These are phyloP conservation scores for Ochropacha duplaris DNA, from an alignment of 2,888 invertebrate species.

Conservation along the genomic window DNA sequence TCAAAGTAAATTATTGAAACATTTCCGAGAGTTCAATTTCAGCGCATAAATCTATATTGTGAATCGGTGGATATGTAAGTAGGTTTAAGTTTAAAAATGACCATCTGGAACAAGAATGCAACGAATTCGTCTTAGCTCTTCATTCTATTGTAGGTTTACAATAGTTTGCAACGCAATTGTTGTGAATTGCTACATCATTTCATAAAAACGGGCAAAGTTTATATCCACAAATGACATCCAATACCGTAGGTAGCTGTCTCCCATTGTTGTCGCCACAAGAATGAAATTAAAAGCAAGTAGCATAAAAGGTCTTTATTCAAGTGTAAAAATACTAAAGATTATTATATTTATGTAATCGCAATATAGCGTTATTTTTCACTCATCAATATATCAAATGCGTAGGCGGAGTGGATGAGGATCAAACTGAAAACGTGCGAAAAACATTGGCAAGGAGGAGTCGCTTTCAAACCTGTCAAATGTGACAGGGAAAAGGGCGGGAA, in stretches of 20 bases:
- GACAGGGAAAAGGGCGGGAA: slow-evolving; percentile 81
- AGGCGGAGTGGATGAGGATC: slow-evolving; percentile 51
- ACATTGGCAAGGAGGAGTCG: slow-evolving; percentile 75
- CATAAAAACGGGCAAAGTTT: slow-evolving; percentile 29
- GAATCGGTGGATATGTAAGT: too few species aligned
- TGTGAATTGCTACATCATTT: slow-evolving; percentile 24
- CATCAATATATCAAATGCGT: slow-evolving; percentile 46
- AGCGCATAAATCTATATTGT: too few species aligned
- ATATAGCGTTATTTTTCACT: slow-evolving; percentile 32
- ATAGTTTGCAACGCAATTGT: slow-evolving; percentile 20
- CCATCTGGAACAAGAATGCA: neutral
- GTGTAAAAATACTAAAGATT: neutral
- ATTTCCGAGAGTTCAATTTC: too few species aligned
- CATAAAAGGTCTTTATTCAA: slow-evolving; percentile 13
- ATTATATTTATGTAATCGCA: slow-evolving; percentile 12
- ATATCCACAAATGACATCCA: slow-evolving; percentile 30
- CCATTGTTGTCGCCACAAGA: slow-evolving; percentile 25
- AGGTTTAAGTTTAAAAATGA: neutral
- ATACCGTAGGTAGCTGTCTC: slow-evolving; percentile 18
- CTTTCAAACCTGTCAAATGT: slow-evolving; percentile 80
- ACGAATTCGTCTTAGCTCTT: neutral
- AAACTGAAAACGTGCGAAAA: slow-evolving; percentile 43
- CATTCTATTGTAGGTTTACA: slow-evolving; percentile 12
- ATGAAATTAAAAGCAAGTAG: slow-evolving; percentile 15
- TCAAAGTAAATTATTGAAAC: too few species aligned